Evolutionary conservation across 2,888 invertebrate species (phyloP), one percentile per base, ranked within the genome.

Genomic region (Lithosia quadra): DNA sequence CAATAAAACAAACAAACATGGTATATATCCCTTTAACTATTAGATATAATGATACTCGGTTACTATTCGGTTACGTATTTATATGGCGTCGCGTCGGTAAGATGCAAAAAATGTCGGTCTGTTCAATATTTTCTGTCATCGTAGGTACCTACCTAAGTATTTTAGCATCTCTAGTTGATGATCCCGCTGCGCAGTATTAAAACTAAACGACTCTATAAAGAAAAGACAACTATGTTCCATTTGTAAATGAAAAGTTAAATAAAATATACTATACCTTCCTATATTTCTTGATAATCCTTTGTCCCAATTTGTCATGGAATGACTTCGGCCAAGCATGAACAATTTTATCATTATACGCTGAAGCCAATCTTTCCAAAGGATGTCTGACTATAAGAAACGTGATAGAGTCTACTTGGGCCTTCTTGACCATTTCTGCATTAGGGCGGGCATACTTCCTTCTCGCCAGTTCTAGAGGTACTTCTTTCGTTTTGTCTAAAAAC

Each of bases 291-390:
- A 98, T 96, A 76, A 98, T 98, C 89, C 96, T 96, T 70, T 96
- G 96, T 39, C 98, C 98, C 85, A 98, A 95, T 88, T 97, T 97
- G 80, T 97, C 97, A 83, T 98, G 98, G 85, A 97, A 96, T 24
- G 98, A 97, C 87, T 97, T 97, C 0, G 98, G 98, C 90, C 98
- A 95, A 60, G 98, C 97, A 86, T 97, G 97, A 71, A 97, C 97
- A 80, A 99, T 96, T 93, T 98, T 98, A 88, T 98, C 98, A 81
- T 97, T 96, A 88, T 98, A 98, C 66, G 97, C 98, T 65, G 98
- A 98, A 68, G 98, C 96, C 73, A 98, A 94, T 75, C 94, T 95
- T 88, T 98, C 98, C 78, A 98, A 95, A 1, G 98, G 98, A 92
- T 98, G 98, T 77, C 98, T 95, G 10, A 97, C 97, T 76, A 98